Evolutionary conservation across 2,113 vertebrate species (phyloP).

Genomic region (Melozone crissalis): DNA sequence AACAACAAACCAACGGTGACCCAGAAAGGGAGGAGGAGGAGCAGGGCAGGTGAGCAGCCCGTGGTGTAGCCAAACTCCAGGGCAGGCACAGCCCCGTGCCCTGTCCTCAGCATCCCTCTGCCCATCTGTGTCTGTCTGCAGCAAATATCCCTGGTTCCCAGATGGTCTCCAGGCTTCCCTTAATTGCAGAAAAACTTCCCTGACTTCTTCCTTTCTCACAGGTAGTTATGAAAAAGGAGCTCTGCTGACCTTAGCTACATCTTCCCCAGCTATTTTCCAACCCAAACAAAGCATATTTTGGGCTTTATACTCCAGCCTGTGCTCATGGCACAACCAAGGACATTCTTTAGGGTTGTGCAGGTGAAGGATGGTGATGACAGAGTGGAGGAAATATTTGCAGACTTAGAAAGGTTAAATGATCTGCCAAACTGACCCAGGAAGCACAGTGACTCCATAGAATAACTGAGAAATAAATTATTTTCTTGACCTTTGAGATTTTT

Average conservation of each 20-base stretch:
- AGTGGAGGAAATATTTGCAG: neutral
- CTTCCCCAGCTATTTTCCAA: neutral
- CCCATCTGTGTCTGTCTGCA: neutral
- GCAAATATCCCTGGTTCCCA: neutral
- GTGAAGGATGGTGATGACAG: neutral
- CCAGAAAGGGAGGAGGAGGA: neutral
- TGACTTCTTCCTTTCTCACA: neutral
- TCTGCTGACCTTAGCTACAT: neutral
- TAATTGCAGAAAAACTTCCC: neutral
- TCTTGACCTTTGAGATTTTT: neutral
- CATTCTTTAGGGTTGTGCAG: neutral
- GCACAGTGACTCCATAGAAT: neutral
- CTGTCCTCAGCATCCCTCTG: fast-evolving
- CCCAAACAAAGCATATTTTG: neutral
- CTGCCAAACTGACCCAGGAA: neutral
- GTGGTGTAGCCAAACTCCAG: neutral
- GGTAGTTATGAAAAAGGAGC: neutral
- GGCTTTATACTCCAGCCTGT: neutral
- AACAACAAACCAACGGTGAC: neutral
- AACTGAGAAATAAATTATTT: neutral
- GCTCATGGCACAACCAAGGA: neutral
- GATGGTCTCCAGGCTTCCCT: neutral
- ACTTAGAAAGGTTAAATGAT: neutral
- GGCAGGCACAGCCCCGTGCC: neutral
- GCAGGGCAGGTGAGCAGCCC: neutral